Conservation (phyloP, 2,797 vertebrate species). For the Thalassophryne amazonica region DNA sequence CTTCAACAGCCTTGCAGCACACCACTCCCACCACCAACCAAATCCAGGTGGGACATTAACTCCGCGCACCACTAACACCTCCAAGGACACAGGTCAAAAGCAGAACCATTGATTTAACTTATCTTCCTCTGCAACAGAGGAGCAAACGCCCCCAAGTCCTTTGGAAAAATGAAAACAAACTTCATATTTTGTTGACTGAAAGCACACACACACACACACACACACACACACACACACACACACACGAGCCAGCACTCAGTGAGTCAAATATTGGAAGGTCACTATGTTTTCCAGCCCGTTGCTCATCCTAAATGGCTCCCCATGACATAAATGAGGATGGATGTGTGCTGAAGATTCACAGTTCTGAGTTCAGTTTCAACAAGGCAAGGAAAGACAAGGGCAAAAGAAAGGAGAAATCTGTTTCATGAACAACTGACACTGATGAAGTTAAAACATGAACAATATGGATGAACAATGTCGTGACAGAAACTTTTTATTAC, state of each 20-base stretch:
- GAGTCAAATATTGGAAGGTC: constrained; percentile 70
- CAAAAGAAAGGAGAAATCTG: constrained; percentile 24
- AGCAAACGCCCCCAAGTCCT: too few species aligned
- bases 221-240: too few species aligned
- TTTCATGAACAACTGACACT: constrained; percentile 12
- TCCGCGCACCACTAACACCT: too few species aligned
- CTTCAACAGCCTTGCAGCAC: too few species aligned
- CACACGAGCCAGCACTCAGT: constrained; percentile 61
- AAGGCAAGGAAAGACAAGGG: constrained; percentile 46
- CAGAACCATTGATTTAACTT: too few species aligned
- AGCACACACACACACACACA: too few species aligned
- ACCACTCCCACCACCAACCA: too few species aligned
- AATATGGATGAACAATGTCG: constrained; percentile 24
- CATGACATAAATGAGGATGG: constrained; percentile 64
- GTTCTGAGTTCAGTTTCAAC: constrained; percentile 38
- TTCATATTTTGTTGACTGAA: constrained; percentile 25
- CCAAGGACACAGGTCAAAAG: too few species aligned
- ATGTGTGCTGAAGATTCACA: constrained; percentile 54
- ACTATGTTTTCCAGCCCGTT: constrained; percentile 65
- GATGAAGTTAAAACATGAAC: constrained; percentile 14
- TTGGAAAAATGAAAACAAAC: constrained; percentile 42
- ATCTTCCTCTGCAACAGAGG: too few species aligned
- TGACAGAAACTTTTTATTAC: too few species aligned
- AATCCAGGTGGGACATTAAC: too few species aligned
- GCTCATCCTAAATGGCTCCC: constrained; percentile 66